Conservation (phyloP, 1,140 invertebrate genomes). For the Camponotus vicinus region DNA sequence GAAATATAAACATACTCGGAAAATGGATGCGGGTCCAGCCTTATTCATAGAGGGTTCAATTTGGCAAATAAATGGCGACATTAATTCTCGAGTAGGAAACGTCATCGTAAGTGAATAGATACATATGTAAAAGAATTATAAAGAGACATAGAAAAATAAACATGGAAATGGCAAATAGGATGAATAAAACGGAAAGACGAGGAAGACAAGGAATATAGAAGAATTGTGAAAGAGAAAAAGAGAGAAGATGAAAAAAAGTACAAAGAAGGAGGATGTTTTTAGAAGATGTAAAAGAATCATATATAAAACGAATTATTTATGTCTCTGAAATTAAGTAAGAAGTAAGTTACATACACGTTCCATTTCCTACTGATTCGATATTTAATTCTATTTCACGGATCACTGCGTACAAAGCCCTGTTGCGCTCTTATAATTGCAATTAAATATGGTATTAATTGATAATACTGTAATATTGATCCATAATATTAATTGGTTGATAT, state of each 20-base stretch:
- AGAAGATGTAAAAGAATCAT: background rate
- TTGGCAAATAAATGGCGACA: background rate
- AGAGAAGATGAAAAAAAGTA: too few relatives aligned
- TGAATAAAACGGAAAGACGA: too few relatives aligned
- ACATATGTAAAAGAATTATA: background rate
- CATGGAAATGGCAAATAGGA: too few relatives aligned
- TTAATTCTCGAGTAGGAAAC: background rate
- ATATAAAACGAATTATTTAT: background rate
- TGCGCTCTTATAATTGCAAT: background rate
- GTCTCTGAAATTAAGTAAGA: background rate
- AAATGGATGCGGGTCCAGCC: background rate
- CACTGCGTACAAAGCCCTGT: background rate
- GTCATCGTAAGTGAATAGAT: background rate
- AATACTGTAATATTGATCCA: background rate
- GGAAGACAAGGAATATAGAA: too few relatives aligned
- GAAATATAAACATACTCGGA: background rate
- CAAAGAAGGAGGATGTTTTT: too few relatives aligned
- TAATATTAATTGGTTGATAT: conserved; percentile 22
- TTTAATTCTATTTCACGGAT: conserved; percentile 13
- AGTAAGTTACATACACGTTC: background rate
- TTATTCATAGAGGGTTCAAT: background rate
- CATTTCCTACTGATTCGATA: background rate
- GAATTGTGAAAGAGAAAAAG: too few relatives aligned
- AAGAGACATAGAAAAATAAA: too few relatives aligned
- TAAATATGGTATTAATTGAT: conserved; percentile 12